Evolutionary conservation across 2,888 invertebrate genomes (phyloP).

Genomic region (Baronia brevicornis): DNA sequence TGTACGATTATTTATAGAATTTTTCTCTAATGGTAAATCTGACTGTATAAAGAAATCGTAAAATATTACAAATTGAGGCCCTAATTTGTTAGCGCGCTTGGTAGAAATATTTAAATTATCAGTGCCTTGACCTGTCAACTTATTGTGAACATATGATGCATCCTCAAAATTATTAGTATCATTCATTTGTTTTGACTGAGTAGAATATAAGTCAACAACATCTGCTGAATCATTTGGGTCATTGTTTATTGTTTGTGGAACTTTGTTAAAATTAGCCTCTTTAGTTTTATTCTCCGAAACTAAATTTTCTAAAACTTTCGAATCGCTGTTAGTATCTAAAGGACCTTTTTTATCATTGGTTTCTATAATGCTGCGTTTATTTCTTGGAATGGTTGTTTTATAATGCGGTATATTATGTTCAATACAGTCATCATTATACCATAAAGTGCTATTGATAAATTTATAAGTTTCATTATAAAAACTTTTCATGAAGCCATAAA

Average conservation of each 20-base stretch:
- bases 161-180: conserved; percentile 14
- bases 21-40: conserved; percentile 14
- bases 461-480: conserved; percentile 41
- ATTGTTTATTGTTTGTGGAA: too few species aligned
- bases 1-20: conserved; percentile 11
- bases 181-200: too few species aligned
- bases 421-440: conserved; percentile 19
- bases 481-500: conserved; percentile 35
- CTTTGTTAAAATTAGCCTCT: too few species aligned
- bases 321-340: too few species aligned
- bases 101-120: conserved; percentile 19
- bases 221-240: too few species aligned
- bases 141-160: conserved; percentile 19
- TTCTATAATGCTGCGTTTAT: conserved; percentile 32
- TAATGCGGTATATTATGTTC: conserved; percentile 11
- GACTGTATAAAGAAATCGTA: conserved; percentile 34
- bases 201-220: too few species aligned
- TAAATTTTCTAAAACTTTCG: too few species aligned
- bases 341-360: background rate
- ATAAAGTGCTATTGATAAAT: conserved; percentile 34
- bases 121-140: conserved; percentile 4
- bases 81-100: conserved; percentile 21
- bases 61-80: conserved; percentile 35
- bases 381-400: conserved; percentile 31
- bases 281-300: too few species aligned